Base-by-base conservation (phyloP, 2,888 invertebrate species). In the Megamerina dolium region DNA sequence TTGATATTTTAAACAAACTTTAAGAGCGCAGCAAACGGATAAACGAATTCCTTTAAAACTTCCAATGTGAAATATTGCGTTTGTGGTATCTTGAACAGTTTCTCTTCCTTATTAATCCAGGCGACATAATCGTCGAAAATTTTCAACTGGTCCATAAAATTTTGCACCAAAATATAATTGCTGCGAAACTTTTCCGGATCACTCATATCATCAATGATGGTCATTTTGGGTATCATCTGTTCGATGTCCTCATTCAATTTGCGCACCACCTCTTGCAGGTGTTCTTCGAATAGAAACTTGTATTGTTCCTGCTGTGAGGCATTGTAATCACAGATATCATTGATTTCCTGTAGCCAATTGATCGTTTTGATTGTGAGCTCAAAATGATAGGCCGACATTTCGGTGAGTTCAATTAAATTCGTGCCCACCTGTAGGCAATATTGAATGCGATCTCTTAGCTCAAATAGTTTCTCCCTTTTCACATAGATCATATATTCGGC, bases 51-150 rank as follows among this genome's bases (percentile, higher is more conserved):
- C 59, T 85, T 85, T 29, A 93, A 73, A 56, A 90, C 87, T 50
- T 84, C 84, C 39, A 93, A 77, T 43, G 85, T 85, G 1, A 84
- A 80, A 72, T 88, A 95, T 13, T 72, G 70, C 0, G 86, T 81
- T 37, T 82, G 66, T 2, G 87, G 85, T 62, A 89, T 87, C 62
- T 91, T 89, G 59, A 93, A 91, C 3, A 70, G 79, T 4, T 74
- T 72, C 73, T 95, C 93, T 74, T 95, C 94, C 55, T 83, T 80
- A 70, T 94, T 92, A 38, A 94, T 91, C 90, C 90, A 92, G 5
- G 73, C 68, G 14, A 89, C 84, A 53, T 85, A 77, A 53, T 82
- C 80, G 56, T 87, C 83, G 58, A 89, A 84, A 16, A 81, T 81
- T 46, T 80, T 79, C 36, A 95, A 73, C 46, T 84, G 78, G 56